A percentile compares a stretch with the other conserved stretches of the same genome.
phyloP scores from a whole-genome alignment of 1,140 invertebrate species.

The Drosophila yakuba region DNA sequence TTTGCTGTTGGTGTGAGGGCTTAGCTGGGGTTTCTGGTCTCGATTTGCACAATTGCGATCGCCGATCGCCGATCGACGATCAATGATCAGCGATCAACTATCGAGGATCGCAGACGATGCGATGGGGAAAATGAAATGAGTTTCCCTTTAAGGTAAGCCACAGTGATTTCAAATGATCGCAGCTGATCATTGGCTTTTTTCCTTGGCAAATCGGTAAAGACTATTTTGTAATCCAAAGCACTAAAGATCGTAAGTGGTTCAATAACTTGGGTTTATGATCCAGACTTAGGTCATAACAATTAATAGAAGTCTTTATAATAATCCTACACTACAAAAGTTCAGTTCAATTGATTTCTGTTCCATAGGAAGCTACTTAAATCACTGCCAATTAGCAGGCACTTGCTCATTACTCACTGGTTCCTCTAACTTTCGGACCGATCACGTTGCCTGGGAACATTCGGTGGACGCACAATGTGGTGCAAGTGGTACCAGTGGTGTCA shows the following conservation, averaged over 20 bases:
- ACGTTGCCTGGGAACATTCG: slow-evolving; percentile 20
- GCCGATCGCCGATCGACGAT: background rate
- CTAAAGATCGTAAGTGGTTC: no score
- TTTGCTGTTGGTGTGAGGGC: slow-evolving; percentile 19
- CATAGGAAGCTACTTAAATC: background rate
- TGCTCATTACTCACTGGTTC: slow-evolving; percentile 23
- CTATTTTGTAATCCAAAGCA: no score
- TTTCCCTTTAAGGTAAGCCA: background rate
- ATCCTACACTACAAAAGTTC: no score
- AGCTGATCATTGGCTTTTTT: no score
- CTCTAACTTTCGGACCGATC: slow-evolving; percentile 4
- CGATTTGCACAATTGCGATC: slow-evolving; percentile 52
- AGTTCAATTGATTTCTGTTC: slow-evolving; percentile 3
- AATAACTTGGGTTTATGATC: no score
- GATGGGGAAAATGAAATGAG: background rate
- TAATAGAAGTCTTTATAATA: no score
- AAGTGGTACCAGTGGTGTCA: slow-evolving; percentile 4
- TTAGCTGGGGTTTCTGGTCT: slow-evolving; percentile 35
- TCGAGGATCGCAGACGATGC: background rate
- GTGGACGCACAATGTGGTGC: slow-evolving; percentile 18
- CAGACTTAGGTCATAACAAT: no score
- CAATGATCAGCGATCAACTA: background rate
- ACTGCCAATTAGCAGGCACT: background rate
- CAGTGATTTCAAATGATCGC: no score
- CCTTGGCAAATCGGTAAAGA: no score